These are phyloP conservation scores for Panurus biarmicus DNA, from an alignment of 2,113 vertebrate genomes.

Conservation along the genomic window DNA sequence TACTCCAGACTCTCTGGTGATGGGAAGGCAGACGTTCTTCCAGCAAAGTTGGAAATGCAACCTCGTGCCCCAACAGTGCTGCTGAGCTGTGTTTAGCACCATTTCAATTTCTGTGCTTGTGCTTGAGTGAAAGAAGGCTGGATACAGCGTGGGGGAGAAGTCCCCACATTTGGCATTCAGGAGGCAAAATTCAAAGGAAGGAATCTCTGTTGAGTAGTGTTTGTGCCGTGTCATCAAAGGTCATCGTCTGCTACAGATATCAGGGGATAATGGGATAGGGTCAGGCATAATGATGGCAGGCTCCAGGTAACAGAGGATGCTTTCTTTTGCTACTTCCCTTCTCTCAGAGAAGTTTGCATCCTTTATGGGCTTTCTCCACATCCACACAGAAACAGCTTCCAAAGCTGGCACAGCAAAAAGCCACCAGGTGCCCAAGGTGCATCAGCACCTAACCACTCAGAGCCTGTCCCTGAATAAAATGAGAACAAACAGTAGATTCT, in stretches of 20 bases:
- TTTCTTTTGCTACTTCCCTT: constrained; percentile 20
- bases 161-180: neutral
- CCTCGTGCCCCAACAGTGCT: neutral
- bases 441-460: neutral
- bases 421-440: neutral
- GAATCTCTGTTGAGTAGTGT: neutral
- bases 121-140: neutral
- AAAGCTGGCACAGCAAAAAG: neutral
- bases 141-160: neutral
- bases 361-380: neutral
- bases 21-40: neutral
- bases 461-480: neutral
- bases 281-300: neutral
- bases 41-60: neutral
- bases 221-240: constrained; percentile 4
- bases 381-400: neutral
- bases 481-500: neutral
- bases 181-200: neutral
- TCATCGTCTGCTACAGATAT: constrained; percentile 12
- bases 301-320: constrained; percentile 22
- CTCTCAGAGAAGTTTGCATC: neutral
- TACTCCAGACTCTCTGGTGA: neutral
- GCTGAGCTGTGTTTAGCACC: neutral
- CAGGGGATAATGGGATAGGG: constrained; percentile 33
- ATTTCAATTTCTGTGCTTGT: neutral